Evolutionary conservation across 2,797 vertebrate species (phyloP), one percentile per base, ranked within the genome.

Genomic region (Lagorchestes hirsutus): DNA sequence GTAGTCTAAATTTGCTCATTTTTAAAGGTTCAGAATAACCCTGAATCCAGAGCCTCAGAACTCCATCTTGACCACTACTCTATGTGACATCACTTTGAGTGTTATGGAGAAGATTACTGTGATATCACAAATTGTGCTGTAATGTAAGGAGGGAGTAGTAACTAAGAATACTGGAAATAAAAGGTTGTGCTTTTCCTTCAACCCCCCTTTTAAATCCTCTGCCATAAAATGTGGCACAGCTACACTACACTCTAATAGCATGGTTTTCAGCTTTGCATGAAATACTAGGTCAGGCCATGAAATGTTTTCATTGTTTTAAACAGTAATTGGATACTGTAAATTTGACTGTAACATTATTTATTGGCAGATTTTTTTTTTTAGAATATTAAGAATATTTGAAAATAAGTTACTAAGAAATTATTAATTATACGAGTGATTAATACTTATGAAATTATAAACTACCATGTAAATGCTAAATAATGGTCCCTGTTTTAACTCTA

Each of bases 401-500:
- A 29, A 57, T 22, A 91, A 90, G 52, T 34, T 50, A 90, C 34
- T 55, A 96, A 95, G 34, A 58, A 91, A 62, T 94, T 50, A 92
- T 90, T 93, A 3, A 18, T 96, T 95, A 54, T 16, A 92, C 13
- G 40, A 95, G 54, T 95, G 92, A 91, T 93, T 82, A 95, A 91
- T 92, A 67, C 40, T 93, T 92, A 92, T 0, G 52, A 96, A 96
- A 91, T 94, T 96, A 74, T 94, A 93, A 34, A 93, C 29, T 93
- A 18, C 40, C 59, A 18, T 93, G 28, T 94, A 90, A 96, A 94
- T 82, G 56, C 46, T 82, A 16, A 90, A 95, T 93, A 94, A 90
- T 55, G 74, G 40, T 52, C 62, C 92, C 92, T 40, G 11, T 91
- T 92, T 50, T 82, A 74, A 93, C 95, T 97, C 55, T 27, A 50